Evolutionary conservation across 2,797 vertebrate species (phyloP).

Genomic region (Pangasius mekongensis): DNA sequence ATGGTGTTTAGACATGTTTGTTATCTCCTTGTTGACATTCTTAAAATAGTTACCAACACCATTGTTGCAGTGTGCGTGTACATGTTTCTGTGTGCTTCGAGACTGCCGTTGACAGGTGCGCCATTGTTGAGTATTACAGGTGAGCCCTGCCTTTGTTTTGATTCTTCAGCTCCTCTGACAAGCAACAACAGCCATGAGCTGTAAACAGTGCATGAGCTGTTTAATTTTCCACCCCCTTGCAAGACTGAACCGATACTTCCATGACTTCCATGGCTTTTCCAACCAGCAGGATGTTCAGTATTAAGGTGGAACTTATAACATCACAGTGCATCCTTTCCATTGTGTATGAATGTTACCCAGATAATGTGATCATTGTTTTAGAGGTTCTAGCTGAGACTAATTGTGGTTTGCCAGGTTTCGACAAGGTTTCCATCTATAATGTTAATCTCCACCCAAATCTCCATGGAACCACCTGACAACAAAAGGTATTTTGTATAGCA

Average conservation of each 20-base stretch:
- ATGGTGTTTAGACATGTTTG: constrained; percentile 70
- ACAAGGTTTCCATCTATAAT: constrained; percentile 69
- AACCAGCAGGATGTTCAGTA: constrained; percentile 30
- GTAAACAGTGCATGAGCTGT: constrained; percentile 31
- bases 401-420: constrained; percentile 77
- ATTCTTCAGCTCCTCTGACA: constrained; percentile 55
- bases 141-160: constrained; percentile 65
- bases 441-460: constrained; percentile 71
- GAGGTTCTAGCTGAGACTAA: constrained; percentile 71
- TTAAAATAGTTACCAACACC: constrained; percentile 53
- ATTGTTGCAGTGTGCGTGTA: constrained; percentile 46
- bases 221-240: constrained; percentile 51
- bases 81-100: constrained; percentile 42
- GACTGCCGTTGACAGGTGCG: constrained; percentile 65
- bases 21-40: constrained; percentile 64
- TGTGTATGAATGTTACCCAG: constrained; percentile 64
- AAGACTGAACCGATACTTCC: constrained; percentile 49
- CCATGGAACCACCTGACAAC: constrained; percentile 76
- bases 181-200: constrained; percentile 37
- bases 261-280: constrained; percentile 45
- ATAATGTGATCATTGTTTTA: constrained; percentile 66
- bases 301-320: constrained; percentile 53
- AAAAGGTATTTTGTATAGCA: constrained; percentile 42
- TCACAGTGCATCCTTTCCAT: constrained; percentile 59
- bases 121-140: constrained; percentile 66